Evolutionary conservation across 1,140 invertebrate genomes (phyloP), one percentile per base, ranked within the genome.

Genomic region (Armadillidium nasatum): DNA sequence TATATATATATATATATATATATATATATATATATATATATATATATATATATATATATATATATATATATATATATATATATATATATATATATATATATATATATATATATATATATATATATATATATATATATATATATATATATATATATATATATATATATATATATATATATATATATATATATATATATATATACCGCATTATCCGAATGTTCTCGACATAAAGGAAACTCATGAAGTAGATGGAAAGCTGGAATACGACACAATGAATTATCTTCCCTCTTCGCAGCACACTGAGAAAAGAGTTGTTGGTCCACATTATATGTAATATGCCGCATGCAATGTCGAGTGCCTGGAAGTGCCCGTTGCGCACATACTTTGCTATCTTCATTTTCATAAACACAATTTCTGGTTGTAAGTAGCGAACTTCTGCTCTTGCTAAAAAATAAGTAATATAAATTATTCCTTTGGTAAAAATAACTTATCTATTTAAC

Each of bases 281-380:
- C 93, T 84, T 92, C 93, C 91, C 86, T 94, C 91, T 86, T 94
- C 72, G 93, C 94, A 74, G 93, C 94, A 85, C 94, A 97, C 82
- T 93, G 91, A 78, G 91, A 90, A 85, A 95, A 96, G 68, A 96
- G 86, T 79, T 93, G 88, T 85, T 97, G 94, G 81, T 94, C 93
- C 44, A 90, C 88, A 83, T 94, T 94, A 79, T 91, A 88, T 86
- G 94, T 93, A 76, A 96, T 93, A 85, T 97, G 95, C 74, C 89
- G 86, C 19, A 90, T 85, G 84, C 94, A 96, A 83, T 95, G 91
- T 23, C 91, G 89, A 0, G 91, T 90, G 82, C 91, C 94, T 0
- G 94, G 93, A 81, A 96, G 83, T n/a, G 91, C 91, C 1, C 85
- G 83, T 73, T 88, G 87, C 10, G 83, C 85, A 84, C 92, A 93